These are phyloP conservation scores for Penaeus vannamei DNA, from an alignment of 1,140 invertebrate species.

Conservation along the genomic window DNA sequence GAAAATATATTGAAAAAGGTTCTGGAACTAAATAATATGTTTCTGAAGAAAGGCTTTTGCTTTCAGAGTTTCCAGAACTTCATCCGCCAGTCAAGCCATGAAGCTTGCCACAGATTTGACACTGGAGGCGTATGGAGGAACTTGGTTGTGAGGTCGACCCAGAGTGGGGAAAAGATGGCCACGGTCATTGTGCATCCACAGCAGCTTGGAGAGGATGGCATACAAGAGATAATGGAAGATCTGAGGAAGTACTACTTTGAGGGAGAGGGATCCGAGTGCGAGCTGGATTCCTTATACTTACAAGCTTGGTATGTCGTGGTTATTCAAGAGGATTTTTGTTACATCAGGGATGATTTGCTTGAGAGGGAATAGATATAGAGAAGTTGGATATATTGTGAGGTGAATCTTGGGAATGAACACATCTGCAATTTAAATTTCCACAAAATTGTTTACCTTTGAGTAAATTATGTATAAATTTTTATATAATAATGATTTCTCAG, in stretches of 20 bases:
- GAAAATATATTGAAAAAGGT: background rate
- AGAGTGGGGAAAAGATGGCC: slow-evolving; percentile 72
- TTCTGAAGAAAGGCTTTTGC: background rate
- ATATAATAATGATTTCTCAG: too few species aligned
- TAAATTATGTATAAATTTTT: too few species aligned
- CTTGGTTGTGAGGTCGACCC: slow-evolving; percentile 73
- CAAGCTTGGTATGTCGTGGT: slow-evolving; percentile 70
- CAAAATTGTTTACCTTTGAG: too few species aligned
- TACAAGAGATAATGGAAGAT: slow-evolving; percentile 51
- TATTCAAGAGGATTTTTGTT: background rate
- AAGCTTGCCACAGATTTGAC: slow-evolving; percentile 72
- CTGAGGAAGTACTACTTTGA: slow-evolving; percentile 68
- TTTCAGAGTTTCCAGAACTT: slow-evolving; percentile 73
- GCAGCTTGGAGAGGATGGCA: slow-evolving; percentile 68
- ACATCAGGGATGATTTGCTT: too few species aligned
- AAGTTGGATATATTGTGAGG: too few species aligned
- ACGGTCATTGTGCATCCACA: slow-evolving; percentile 74
- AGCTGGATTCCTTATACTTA: slow-evolving; percentile 70
- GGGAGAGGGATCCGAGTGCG: slow-evolving; percentile 65
- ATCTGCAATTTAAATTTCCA: too few species aligned
- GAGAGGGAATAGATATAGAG: too few species aligned
- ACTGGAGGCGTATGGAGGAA: slow-evolving; percentile 75
- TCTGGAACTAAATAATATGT: background rate
- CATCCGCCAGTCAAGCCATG: slow-evolving; percentile 71
- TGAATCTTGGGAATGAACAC: too few species aligned